phyloP scores from a whole-genome alignment of 2,113 vertebrate genomes.

The Rynchops niger region DNA sequence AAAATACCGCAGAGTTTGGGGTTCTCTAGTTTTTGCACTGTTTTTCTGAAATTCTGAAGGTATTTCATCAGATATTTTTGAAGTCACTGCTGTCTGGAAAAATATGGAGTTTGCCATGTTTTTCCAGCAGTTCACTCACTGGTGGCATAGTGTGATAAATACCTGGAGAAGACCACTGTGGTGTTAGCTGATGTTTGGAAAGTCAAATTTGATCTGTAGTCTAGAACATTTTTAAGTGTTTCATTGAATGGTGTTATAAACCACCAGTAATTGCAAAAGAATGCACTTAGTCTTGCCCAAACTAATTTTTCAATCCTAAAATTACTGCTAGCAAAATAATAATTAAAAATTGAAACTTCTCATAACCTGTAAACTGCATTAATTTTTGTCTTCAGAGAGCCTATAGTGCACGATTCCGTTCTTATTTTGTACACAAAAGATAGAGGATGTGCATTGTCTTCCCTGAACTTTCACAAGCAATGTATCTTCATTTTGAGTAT shows the following conservation, averaged over 20 bases:
- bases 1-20: neutral
- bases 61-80: neutral
- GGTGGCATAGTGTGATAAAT: neutral
- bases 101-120: neutral
- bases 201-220: neutral
- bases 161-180: neutral
- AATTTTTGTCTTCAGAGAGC: neutral
- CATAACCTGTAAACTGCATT: neutral
- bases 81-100: neutral
- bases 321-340: neutral
- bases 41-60: neutral
- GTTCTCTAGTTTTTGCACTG: accelerated
- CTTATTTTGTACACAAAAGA: neutral
- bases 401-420: accelerated
- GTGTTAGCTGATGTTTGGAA: neutral
- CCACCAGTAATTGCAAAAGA: neutral
- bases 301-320: neutral
- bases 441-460: neutral
- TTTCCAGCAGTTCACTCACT: neutral
- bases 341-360: neutral
- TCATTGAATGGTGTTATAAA: neutral
- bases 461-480: neutral
- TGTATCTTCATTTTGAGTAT: neutral
- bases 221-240: neutral
- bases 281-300: neutral